phyloP scores from a whole-genome alignment of 2,888 invertebrate species.

The Lycaena phlaeas region DNA sequence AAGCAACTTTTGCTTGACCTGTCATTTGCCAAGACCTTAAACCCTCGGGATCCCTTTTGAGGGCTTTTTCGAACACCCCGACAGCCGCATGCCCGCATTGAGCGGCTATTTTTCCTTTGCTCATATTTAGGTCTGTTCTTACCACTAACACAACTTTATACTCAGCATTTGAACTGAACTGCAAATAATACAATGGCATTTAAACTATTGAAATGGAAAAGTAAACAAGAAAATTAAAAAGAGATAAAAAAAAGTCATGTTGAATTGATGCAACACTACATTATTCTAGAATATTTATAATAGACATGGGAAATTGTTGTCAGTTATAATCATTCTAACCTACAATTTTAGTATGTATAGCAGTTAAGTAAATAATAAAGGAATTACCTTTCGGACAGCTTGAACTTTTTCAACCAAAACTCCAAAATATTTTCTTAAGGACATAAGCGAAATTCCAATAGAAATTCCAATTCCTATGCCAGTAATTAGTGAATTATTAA shows the following conservation, averaged over 20 bases:
- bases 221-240: neutral
- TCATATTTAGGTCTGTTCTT: slow-evolving; percentile 93
- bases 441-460: slow-evolving; percentile 54
- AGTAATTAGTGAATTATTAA: slow-evolving; percentile 46
- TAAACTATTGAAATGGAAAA: neutral
- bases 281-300: too few species aligned
- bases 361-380: slow-evolving; percentile 1
- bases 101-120: slow-evolving; percentile 94
- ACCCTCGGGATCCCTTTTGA: slow-evolving; percentile 73
- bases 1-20: slow-evolving; percentile 91
- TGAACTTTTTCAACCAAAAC: slow-evolving; percentile 29
- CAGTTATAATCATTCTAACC: neutral
- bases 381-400: slow-evolving; percentile 36
- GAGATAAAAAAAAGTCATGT: neutral
- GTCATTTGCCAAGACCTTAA: slow-evolving; percentile 72
- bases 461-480: slow-evolving; percentile 62
- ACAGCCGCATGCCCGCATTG: slow-evolving; percentile 97
- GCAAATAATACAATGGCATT: slow-evolving; percentile 25
- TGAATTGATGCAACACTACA: neutral
- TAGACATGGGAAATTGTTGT: too few species aligned
- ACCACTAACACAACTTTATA: slow-evolving; percentile 90
- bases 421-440: slow-evolving; percentile 40
- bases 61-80: slow-evolving; percentile 83
- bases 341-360: neutral
- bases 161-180: slow-evolving; percentile 64